Percentiles rank a stretch among this genome's conserved stretches.
Conservation (phyloP, 2,113 vertebrate genomes). For the Rhynchomys soricoides region DNA sequence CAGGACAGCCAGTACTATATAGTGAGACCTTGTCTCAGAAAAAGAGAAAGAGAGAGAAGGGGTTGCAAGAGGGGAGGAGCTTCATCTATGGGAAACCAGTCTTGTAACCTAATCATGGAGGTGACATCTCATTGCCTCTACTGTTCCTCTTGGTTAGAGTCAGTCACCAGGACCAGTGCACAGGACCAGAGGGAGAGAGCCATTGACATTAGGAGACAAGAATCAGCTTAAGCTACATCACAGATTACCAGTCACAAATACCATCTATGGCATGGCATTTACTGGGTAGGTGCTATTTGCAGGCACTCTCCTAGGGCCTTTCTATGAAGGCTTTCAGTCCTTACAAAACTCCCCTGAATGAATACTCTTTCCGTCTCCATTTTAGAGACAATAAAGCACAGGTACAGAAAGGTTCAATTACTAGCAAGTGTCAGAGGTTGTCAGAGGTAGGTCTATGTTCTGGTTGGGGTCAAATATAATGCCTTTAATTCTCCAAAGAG, state of each 20-base stretch:
- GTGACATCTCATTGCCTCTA: neutral
- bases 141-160: slow-evolving; percentile 7
- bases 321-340: neutral
- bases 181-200: neutral
- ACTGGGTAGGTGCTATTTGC: neutral
- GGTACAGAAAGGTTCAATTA: neutral
- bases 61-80: neutral
- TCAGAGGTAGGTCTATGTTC: neutral
- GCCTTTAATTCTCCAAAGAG: neutral
- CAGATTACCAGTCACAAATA: neutral
- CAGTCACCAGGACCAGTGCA: neutral
- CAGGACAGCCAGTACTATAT: neutral
- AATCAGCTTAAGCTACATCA: neutral
- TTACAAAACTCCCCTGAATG: neutral
- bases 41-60: neutral
- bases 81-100: neutral
- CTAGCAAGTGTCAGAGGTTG: neutral
- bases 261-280: neutral
- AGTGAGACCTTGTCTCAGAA: neutral
- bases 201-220: neutral
- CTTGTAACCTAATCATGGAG: neutral
- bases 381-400: neutral
- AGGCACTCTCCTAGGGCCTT: neutral
- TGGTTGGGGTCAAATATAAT: neutral
- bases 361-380: neutral